Base-by-base conservation (phyloP, 2,113 vertebrate species). In the Corythoichthys haematopterus region DNA sequence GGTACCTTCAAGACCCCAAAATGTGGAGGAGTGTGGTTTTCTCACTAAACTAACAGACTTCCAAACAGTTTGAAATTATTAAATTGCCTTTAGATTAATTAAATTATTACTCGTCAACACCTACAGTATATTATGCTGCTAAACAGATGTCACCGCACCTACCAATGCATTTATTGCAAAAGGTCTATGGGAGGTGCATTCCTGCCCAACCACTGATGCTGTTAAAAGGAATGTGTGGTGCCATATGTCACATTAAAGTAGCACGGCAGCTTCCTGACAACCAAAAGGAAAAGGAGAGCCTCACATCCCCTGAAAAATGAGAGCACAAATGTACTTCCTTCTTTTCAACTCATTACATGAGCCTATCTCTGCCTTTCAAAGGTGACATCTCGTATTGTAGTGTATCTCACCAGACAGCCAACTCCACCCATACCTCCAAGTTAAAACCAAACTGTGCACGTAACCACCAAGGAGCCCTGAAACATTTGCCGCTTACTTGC, bases 281-380 rank as follows among this genome's bases (percentile, higher is more conserved):
- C 84, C 74, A 57, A 70, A 73, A 75, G 53, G 60, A 76, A 64
- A 52, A 75, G 68, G 62, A 53, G 62, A 70, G 73, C 15, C 46
- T 80, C 77, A 71, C 70, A 12, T 64, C 53, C 65, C 52, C 70
- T 84, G 74, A 66, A 88, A 88, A 88, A 88, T 84, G 82, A 86
- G 74, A 81, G 55, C 60, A 80, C 79, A 82, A 82, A 85, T 66
- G 85, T 80, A 78, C 70, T 70, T 66, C 71, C 79, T 84, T 71
- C 82, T 83, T 84, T 87, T 82, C 71, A 68, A 77, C 81, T 80
- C 70, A 82, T 85, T 89, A 88, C 83, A 84, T 87, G 75, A 62
- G 66, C 52, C 83, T 91, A 90, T 91, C 89, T 87, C 80, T 66
- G 80, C 84, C 77, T 69, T 69, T 50, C n/a, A 77, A 76, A 66